These are phyloP conservation scores for Paracyprichromis sp. DNA, from an alignment of 2,113 vertebrate species.

Conservation along the genomic window DNA sequence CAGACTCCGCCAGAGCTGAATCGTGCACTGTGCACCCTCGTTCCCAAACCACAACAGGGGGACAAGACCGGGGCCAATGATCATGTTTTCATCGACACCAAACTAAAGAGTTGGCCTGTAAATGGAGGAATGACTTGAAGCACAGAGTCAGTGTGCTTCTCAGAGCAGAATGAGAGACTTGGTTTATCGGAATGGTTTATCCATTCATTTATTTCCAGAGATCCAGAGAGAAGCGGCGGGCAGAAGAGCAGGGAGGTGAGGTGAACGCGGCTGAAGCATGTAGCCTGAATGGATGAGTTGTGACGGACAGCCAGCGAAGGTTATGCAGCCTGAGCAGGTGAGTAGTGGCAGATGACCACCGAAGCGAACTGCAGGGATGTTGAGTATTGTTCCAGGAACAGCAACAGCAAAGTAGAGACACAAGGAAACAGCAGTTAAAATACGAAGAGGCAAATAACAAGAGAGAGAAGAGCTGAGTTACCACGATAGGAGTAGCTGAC, in stretches of 20 bases:
- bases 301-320: background rate
- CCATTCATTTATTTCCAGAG: background rate
- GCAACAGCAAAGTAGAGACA: background rate
- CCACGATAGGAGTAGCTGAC: background rate
- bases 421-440: background rate
- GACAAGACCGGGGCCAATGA: background rate
- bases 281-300: background rate
- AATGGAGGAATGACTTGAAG: background rate
- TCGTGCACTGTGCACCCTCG: background rate
- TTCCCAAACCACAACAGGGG: background rate
- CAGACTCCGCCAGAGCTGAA: background rate
- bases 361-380: background rate
- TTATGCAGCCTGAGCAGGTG: background rate
- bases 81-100: background rate
- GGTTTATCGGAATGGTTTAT: too few species aligned
- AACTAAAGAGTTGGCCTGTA: background rate
- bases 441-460: background rate
- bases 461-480: background rate
- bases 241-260: background rate
- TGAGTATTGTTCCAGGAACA: background rate
- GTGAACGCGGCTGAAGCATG: background rate
- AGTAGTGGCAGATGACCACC: background rate
- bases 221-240: background rate
- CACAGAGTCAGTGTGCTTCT: background rate
- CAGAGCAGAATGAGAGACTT: background rate